Conservation (phyloP, 1,140 invertebrate species). For the Hirudo medicinalis region DNA sequence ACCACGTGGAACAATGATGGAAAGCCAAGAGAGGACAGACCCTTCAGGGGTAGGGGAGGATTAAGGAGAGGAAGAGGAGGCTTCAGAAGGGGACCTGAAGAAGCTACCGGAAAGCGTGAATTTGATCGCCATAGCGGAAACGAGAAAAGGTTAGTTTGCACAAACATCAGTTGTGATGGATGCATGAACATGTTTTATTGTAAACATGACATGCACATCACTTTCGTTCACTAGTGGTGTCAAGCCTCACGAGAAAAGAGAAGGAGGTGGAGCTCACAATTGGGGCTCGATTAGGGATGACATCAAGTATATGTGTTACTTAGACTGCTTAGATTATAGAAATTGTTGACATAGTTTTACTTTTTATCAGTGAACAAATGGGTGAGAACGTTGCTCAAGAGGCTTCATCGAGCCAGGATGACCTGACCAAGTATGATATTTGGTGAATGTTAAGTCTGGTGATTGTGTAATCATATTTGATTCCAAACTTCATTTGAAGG, state of each 20-base stretch:
- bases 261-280: conserved; percentile 82
- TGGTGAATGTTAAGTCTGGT: conserved; percentile 38
- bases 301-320: conserved; percentile 48
- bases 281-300: conserved; percentile 88
- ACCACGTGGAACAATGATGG: neutral
- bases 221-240: conserved; percentile 55
- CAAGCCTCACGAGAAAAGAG: conserved; percentile 81
- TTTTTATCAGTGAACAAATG: too few species aligned
- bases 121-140: conserved; percentile 87
- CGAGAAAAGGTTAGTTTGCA: conserved; percentile 63
- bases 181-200: neutral
- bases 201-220: neutral
- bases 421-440: conserved; percentile 46
- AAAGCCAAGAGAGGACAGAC: conserved; percentile 29
- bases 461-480: neutral
- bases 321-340: too few species aligned
- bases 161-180: too few species aligned
- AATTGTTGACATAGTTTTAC: too few species aligned
- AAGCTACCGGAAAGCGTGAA: conserved; percentile 48
- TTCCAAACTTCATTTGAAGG: conserved; percentile 41
- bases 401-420: conserved; percentile 28
- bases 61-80: conserved; percentile 37
- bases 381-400: conserved; percentile 8
- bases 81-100: conserved; percentile 43
- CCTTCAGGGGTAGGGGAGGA: conserved; percentile 30